These are phyloP conservation scores for Florisuga fusca DNA, from an alignment of 2,797 vertebrate species.

Conservation along the genomic window DNA sequence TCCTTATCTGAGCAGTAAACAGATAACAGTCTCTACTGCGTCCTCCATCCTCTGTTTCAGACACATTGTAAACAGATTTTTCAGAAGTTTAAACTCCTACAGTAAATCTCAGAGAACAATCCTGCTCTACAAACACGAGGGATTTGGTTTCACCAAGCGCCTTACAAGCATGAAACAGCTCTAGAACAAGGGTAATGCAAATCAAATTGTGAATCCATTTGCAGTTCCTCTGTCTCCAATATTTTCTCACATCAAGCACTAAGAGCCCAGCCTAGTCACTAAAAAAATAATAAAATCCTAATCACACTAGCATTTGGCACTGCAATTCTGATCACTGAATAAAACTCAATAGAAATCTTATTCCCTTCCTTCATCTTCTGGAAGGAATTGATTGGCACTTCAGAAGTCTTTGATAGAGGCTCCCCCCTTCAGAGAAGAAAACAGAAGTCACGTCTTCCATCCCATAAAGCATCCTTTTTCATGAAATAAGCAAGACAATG, in stretches of 20 bases:
- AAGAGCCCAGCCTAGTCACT: constrained; percentile 11
- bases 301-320: constrained; percentile 10
- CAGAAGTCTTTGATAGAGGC: constrained; percentile 26
- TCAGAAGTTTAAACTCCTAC: constrained; percentile 74
- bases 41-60: constrained; percentile 77
- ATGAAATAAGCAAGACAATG: constrained; percentile 48
- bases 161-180: constrained; percentile 19
- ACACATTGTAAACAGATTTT: constrained; percentile 81
- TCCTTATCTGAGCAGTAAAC: constrained; percentile 88
- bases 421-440: constrained; percentile 37
- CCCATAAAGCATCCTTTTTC: constrained; percentile 45
- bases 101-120: constrained; percentile 43
- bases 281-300: neutral
- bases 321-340: constrained; percentile 57
- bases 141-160: constrained; percentile 31
- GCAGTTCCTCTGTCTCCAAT: constrained; percentile 28
- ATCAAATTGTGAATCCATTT: constrained; percentile 55
- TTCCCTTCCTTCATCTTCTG: constrained; percentile 64
- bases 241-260: constrained; percentile 31
- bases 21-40: constrained; percentile 84
- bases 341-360: constrained; percentile 61
- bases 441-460: constrained; percentile 60
- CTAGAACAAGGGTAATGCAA: constrained; percentile 32
- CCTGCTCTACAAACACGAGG: constrained; percentile 33
- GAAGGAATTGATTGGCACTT: constrained; percentile 63